phyloP scores from a whole-genome alignment of 2,888 invertebrate species.

The Ennomos quercinarius region DNA sequence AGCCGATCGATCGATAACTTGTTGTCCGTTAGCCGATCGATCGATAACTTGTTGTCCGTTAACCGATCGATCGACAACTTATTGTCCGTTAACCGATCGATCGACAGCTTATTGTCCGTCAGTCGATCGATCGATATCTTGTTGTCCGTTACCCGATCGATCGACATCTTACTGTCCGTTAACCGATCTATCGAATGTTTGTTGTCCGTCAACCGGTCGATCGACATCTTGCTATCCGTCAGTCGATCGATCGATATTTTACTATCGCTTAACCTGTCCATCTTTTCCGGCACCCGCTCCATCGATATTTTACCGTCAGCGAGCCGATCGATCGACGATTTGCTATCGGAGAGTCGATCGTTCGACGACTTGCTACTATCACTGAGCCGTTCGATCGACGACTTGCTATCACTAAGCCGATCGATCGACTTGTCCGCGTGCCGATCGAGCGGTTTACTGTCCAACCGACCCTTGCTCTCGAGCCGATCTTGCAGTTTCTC shows the following conservation, averaged over 20 bases:
- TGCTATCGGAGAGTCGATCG: conserved; percentile 42
- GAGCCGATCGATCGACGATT: conserved; percentile 22
- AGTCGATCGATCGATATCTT: conserved; percentile 25
- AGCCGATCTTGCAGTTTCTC: conserved; percentile 19
- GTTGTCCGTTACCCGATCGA: conserved; percentile 19
- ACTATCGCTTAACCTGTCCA: conserved; percentile 15
- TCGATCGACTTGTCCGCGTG: conserved; percentile 34
- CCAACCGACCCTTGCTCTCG: conserved; percentile 21
- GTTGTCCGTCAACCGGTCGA: conserved; percentile 21
- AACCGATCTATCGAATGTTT: conserved; percentile 43
- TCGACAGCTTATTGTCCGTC: conserved; percentile 23
- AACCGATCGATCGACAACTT: conserved; percentile 45
- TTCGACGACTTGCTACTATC: background rate
- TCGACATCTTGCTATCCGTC: conserved; percentile 28
- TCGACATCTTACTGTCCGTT: conserved; percentile 36
- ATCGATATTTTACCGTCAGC: conserved; percentile 21
- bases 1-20: conserved; percentile 41
- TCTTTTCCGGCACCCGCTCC: conserved; percentile 14
- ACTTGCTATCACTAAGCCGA: conserved; percentile 20
- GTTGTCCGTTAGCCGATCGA: conserved; percentile 21
- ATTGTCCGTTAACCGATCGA: conserved; percentile 13
- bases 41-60: conserved; percentile 18
- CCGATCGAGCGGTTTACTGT: conserved; percentile 3
- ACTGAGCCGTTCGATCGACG: conserved; percentile 23
- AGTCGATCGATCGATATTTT: conserved; percentile 29